A percentile compares a stretch with the other conserved stretches of the same genome.
Evolutionary conservation across 2,888 invertebrate genomes (phyloP).

Genomic region (Pocota personata): DNA sequence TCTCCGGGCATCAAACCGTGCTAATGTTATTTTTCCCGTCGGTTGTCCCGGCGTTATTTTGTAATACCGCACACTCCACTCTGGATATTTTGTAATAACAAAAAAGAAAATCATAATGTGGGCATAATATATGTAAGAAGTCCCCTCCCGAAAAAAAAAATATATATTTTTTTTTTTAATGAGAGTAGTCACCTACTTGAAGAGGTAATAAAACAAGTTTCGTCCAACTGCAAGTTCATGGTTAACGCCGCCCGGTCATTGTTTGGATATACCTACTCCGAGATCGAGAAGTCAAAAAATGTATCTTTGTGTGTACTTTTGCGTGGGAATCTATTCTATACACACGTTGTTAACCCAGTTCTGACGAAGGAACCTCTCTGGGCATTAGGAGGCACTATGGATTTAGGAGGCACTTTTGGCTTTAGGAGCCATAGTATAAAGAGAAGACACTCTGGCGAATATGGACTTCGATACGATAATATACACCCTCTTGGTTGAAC

Average conservation of each 20-base stretch:
- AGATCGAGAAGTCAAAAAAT: neutral
- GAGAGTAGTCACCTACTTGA: conserved; percentile 37
- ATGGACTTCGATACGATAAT: neutral
- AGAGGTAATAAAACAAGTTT: conserved; percentile 20
- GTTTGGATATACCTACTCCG: neutral
- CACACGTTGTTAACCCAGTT: conserved; percentile 41
- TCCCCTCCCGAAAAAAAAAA: neutral
- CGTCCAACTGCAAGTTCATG: conserved; percentile 41
- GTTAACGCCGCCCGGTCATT: conserved; percentile 18
- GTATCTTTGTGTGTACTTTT: neutral
- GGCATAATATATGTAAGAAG: neutral
- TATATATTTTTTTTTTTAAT: conserved; percentile 12
- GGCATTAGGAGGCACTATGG: neutral
- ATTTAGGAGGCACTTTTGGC: neutral
- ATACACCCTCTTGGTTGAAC: neutral
- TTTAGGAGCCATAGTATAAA: neutral
- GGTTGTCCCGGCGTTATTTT: neutral
- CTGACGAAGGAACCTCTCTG: neutral
- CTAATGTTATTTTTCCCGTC: neutral
- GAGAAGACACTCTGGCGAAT: conserved; percentile 16
- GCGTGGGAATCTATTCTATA: conserved; percentile 28
- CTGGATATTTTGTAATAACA: conserved; percentile 22
- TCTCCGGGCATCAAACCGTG: neutral
- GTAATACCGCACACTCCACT: conserved; percentile 2
- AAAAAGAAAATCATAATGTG: neutral